Evolutionary conservation across 2,797 vertebrate species (phyloP).

Genomic region (Lithobates pipiens): DNA sequence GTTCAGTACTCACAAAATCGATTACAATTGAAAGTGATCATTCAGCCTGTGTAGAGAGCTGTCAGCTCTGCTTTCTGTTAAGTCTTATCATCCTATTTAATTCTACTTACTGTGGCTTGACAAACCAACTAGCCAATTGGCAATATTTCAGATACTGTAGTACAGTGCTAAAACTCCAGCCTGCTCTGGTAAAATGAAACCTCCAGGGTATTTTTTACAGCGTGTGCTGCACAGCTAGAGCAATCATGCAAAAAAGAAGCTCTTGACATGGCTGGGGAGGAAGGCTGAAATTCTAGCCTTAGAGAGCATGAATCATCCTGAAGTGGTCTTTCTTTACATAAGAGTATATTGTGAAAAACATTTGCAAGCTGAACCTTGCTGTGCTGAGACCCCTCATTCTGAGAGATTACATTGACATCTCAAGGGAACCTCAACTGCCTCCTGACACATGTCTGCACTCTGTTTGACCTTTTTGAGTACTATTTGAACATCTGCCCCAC

Average conservation of each 20-base stretch:
- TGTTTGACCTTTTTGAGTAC: not conserved
- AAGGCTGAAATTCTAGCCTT: not conserved
- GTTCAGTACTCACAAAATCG: conserved; percentile 85
- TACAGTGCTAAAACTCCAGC: conserved; percentile 44
- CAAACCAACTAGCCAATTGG: conserved; percentile 68
- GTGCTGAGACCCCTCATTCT: not conserved
- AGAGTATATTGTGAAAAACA: conserved; percentile 1
- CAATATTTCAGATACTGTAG: conserved; percentile 69
- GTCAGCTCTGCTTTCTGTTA: conserved; percentile 78
- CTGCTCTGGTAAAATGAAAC: conserved; percentile 41
- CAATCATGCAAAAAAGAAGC: conserved; percentile 54
- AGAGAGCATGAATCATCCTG: not conserved
- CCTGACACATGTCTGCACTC: not conserved
- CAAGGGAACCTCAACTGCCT: not conserved
- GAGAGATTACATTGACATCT: not conserved
- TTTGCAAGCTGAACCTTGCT: not conserved
- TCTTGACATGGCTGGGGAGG: conserved; percentile 20
- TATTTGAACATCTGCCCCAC: not conserved
- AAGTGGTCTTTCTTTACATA: conserved; percentile 31
- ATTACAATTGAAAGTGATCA: conserved; percentile 88
- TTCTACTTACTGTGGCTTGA: conserved; percentile 77
- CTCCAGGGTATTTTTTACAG: conserved; percentile 53
- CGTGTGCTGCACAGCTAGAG: conserved; percentile 30
- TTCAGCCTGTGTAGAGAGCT: conserved; percentile 83
- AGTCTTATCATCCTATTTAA: conserved; percentile 73